A percentile compares a stretch with the other conserved stretches of the same genome.
These are phyloP conservation scores for Sinelater perroti DNA, from an alignment of 2,888 invertebrate species.

Conservation along the genomic window DNA sequence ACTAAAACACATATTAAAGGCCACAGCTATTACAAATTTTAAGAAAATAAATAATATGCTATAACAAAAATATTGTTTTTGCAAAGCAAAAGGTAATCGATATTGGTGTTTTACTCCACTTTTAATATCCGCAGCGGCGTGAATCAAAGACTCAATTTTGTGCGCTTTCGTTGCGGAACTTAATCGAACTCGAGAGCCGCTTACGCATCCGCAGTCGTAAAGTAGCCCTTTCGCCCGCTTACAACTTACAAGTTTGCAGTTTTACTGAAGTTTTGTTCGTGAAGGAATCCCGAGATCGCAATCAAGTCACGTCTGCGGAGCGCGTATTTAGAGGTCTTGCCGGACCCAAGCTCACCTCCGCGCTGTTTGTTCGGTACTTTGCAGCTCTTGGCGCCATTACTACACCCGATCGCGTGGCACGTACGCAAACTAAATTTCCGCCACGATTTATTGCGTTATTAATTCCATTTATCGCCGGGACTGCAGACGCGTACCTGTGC, in stretches of 20 bases:
- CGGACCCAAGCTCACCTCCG: constrained; percentile 26
- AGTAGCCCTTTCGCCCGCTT: constrained; percentile 6
- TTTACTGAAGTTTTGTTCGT: constrained; percentile 24
- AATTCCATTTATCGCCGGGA: constrained; percentile 4
- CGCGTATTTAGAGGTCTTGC: constrained; percentile 29
- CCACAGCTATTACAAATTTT: no score
- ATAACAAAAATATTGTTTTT: no score
- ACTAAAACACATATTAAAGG: no score
- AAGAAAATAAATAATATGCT: no score
- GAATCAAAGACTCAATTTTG: no score
- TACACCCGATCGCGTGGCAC: constrained; percentile 38
- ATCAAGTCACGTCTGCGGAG: constrained; percentile 29
- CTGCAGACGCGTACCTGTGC: constrained; percentile 2
- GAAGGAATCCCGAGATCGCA: constrained; percentile 29
- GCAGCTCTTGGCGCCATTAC: constrained; percentile 24
- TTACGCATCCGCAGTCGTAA: constrained; percentile 4
- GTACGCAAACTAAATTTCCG: constrained; percentile 25
- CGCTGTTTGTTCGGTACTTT: constrained; percentile 26
- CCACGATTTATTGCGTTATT: constrained; percentile 18
- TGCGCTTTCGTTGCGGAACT: no score
- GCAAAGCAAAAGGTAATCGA: no score
- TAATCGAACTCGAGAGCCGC: no score
- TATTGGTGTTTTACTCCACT: no score
- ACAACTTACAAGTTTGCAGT: constrained; percentile 12
- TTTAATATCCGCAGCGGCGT: no score